Percentiles rank a stretch among this genome's conserved stretches.
These are phyloP conservation scores for Drosophila neotestacea DNA, from an alignment of 2,888 invertebrate genomes.

Conservation along the genomic window DNA sequence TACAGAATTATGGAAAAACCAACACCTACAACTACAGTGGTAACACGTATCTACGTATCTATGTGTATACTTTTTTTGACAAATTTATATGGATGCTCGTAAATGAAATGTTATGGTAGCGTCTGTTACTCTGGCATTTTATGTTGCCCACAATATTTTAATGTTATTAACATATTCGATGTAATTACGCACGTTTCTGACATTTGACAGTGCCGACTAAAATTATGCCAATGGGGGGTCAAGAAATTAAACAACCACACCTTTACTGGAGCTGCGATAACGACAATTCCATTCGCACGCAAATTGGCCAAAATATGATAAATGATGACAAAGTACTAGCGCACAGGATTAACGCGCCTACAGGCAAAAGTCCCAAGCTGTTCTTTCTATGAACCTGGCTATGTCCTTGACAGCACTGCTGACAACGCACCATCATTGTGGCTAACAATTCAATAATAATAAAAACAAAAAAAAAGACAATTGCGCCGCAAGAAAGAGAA, in stretches of 20 bases:
- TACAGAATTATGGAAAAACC: conserved; percentile 59
- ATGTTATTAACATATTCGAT: conserved; percentile 74
- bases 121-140: conserved; percentile 28
- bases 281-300: conserved; percentile 62
- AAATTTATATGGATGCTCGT: conserved; percentile 43
- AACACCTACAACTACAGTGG: conserved; percentile 19
- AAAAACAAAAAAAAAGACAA: conserved; percentile 6
- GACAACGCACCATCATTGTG: conserved; percentile 40
- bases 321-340: conserved; percentile 69
- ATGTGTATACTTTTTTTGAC: conserved; percentile 4
- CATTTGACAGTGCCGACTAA: conserved; percentile 58
- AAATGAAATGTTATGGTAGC: conserved; percentile 41
- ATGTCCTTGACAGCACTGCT: conserved; percentile 60
- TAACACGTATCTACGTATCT: background rate
- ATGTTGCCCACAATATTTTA: conserved; percentile 61
- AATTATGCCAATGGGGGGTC: conserved; percentile 32
- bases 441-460: conserved; percentile 49
- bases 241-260: conserved; percentile 44
- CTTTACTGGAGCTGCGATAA: conserved; percentile 17
- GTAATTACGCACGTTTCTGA: conserved; percentile 75
- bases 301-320: conserved; percentile 69
- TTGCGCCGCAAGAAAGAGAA: conserved; percentile 1
- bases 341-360: conserved; percentile 47
- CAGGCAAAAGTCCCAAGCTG: conserved; percentile 31
- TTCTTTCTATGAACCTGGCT: conserved; percentile 15